Percentiles rank a stretch among this genome's conserved stretches.
Conservation (phyloP, 2,888 invertebrate species). For the Lasioglossum villosulum region DNA sequence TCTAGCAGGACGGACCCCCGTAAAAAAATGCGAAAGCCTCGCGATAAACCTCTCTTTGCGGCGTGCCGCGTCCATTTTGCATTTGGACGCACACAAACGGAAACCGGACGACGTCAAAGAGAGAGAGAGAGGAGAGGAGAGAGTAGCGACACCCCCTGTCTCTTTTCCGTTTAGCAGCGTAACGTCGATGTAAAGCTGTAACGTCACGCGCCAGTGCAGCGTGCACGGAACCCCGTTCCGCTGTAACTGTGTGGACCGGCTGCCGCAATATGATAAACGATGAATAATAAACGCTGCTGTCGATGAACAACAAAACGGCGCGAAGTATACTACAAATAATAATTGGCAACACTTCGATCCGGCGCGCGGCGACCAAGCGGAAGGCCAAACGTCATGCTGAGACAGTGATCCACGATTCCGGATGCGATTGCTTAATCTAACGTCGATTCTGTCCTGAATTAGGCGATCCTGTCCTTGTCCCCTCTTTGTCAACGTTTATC, state of each 20-base stretch:
- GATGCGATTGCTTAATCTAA: constrained; percentile 10
- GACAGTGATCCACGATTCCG: constrained; percentile 68
- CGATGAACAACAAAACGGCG: constrained; percentile 79
- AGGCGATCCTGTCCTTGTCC: background rate
- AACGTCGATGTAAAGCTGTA: constrained; percentile 68
- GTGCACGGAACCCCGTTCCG: constrained; percentile 45
- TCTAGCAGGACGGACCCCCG: constrained; percentile 42
- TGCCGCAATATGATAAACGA: constrained; percentile 77
- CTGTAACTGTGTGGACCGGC: constrained; percentile 68
- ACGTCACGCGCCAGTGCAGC: constrained; percentile 55
- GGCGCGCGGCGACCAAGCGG: constrained; percentile 14
- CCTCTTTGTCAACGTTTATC: background rate
- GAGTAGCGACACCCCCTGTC: background rate
- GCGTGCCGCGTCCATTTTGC: constrained; percentile 68
- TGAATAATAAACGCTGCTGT: constrained; percentile 80
- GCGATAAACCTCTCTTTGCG: constrained; percentile 67
- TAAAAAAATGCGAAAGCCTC: constrained; percentile 53
- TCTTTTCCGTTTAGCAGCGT: constrained; percentile 57
- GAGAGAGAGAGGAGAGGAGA: background rate
- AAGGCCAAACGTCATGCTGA: constrained; percentile 44
- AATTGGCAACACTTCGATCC: constrained; percentile 72
- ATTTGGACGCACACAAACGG: constrained; percentile 62
- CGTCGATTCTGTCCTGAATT: background rate
- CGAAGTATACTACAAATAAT: constrained; percentile 78
- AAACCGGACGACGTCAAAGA: constrained; percentile 40